Percentiles rank a stretch among this genome's conserved stretches.
Evolutionary conservation across 2,888 invertebrate genomes (phyloP).

Genomic region (Catotricha subobsoleta): DNA sequence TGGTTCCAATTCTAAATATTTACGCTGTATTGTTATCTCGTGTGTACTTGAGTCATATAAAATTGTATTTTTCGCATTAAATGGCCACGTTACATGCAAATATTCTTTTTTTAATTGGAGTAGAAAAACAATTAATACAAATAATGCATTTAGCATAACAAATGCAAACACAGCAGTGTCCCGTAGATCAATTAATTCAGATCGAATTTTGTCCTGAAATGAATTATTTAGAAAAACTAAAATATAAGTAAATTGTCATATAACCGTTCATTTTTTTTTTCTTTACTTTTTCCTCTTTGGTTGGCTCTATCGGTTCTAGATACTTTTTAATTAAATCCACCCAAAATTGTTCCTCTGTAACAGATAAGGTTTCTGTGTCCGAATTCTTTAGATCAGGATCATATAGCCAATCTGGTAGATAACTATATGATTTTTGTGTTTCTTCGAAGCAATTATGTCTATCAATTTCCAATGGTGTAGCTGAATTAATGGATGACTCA

Average conservation of each 20-base stretch:
- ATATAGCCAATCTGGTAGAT: slow-evolving; percentile 42
- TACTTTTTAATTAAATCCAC: slow-evolving; percentile 55
- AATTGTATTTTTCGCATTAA: slow-evolving; percentile 36
- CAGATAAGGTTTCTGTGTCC: slow-evolving; percentile 43
- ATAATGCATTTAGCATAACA: slow-evolving; percentile 59
- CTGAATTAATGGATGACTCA: not conserved
- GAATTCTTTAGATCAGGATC: slow-evolving; percentile 46
- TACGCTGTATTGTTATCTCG: slow-evolving; percentile 35
- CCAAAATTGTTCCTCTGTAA: slow-evolving; percentile 60
- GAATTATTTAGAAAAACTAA: not conserved
- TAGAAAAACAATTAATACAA: slow-evolving; percentile 54
- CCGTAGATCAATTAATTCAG: slow-evolving; percentile 35
- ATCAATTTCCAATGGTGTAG: not conserved
- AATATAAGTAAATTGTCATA: not conserved
- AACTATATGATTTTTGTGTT: slow-evolving; percentile 11
- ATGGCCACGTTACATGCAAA: slow-evolving; percentile 49
- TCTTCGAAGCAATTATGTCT: not conserved
- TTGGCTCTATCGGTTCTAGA: slow-evolving; percentile 50
- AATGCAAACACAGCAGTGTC: slow-evolving; percentile 51
- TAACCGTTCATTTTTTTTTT: not conserved
- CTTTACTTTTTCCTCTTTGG: slow-evolving; percentile 36
- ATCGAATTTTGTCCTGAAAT: slow-evolving; percentile 5
- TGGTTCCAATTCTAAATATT: slow-evolving; percentile 48
- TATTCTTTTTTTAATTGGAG: slow-evolving; percentile 54
- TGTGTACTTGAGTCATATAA: slow-evolving; percentile 28